Conservation (phyloP, 2,113 vertebrate genomes). For the Leptocoma aspasia region DNA sequence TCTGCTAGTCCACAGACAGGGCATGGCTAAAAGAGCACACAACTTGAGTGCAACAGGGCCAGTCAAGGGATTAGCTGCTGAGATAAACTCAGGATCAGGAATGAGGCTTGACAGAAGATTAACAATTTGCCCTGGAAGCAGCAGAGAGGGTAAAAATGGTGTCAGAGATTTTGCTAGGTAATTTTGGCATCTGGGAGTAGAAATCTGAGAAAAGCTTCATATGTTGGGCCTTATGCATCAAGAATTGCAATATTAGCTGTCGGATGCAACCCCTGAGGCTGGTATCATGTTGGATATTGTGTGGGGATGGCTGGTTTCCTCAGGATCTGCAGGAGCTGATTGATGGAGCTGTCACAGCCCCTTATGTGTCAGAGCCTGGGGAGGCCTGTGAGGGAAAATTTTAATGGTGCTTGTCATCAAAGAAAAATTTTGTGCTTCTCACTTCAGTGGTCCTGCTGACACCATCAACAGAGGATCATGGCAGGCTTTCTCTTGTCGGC, state of each 20-base stretch:
- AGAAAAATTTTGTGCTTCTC: conserved; percentile 32
- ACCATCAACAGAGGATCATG: background rate
- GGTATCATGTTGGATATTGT: background rate
- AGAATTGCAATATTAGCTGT: background rate
- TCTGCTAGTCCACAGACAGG: background rate
- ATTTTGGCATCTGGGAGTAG: background rate
- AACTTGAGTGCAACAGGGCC: background rate
- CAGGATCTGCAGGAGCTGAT: background rate
- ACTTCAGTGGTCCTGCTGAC: conserved; percentile 6
- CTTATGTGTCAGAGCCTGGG: background rate
- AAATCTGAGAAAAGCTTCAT: conserved; percentile 1
- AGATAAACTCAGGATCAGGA: conserved; percentile 27
- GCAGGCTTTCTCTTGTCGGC: background rate
- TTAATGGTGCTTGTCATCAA: conserved; percentile 50
- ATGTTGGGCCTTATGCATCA: background rate
- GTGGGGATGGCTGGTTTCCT: conserved; percentile 6
- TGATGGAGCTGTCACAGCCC: conserved; percentile 1
- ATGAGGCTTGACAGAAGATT: conserved; percentile 49
- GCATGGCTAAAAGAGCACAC: background rate
- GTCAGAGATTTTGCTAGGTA: background rate
- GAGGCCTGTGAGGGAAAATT: background rate
- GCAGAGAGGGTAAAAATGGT: background rate
- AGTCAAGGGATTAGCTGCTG: background rate
- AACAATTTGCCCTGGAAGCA: conserved; percentile 29
- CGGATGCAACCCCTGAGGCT: background rate